Base-by-base conservation (phyloP, 2,888 invertebrate genomes). In the Lasioglossum zephyrum region DNA sequence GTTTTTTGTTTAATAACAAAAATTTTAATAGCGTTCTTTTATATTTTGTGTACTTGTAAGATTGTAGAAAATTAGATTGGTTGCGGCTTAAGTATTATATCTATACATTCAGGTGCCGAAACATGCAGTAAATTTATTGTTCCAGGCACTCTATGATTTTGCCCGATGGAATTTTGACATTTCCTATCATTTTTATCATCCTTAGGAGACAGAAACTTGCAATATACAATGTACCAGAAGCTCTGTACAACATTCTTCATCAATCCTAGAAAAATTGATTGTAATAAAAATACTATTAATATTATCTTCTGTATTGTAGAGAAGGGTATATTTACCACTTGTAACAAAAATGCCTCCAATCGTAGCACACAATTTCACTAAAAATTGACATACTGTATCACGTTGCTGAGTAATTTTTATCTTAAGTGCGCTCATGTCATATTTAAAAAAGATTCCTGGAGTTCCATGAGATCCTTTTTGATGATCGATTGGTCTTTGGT, bases 361-460 rank as follows among this genome's bases (percentile, higher is more conserved):
- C 70, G 99, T 97, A 2, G 99, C 98, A 95, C 98, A 99, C 6
- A 99, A 95, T 92, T 98, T 97, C 73, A 99, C 97, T 81, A 97
- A 96, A 94, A 99, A 98, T 94, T 98, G 97, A 69, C 97, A 95
- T 53, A 98, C 90, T 88, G 97, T 96, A 90, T 98, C 98, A 82
- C 97, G 96, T 93, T 98, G 97, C 94, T 98, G 98, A 78, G 96
- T 97, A 0, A 98, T 97, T 93, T 97, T 96, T 9, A 99, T 97
- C 96, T 98, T 98, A 72, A 99, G 95, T 0, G 99, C 98, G 31
- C 98, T 98, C 95, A 98, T 97, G 92, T 99, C 99, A 95, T 99
- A 99, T 95, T 99, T 99, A 92, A 99, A 97, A 94, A 98, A 99
- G 89, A 99, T 97, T 39, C 99, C 99, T 0, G 99, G 98, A 36